Percentiles rank a stretch among this genome's conserved stretches.
These are phyloP conservation scores for Tricholaema leucomelas DNA, from an alignment of 2,113 vertebrate genomes.

Conservation along the genomic window DNA sequence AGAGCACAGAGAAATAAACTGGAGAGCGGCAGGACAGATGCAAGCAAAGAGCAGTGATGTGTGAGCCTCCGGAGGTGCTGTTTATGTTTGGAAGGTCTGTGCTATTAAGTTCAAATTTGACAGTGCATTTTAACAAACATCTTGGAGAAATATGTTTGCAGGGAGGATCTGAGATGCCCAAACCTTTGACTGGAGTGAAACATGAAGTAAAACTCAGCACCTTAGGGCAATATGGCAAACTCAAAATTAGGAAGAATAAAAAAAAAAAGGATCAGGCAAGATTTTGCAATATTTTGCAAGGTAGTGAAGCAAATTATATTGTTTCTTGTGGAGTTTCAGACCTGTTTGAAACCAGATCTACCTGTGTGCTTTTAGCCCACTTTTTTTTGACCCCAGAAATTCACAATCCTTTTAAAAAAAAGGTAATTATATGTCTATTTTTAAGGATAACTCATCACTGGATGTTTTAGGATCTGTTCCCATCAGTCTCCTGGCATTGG, in stretches of 20 bases:
- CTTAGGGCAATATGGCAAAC: not conserved
- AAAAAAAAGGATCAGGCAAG: not conserved
- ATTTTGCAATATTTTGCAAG: not conserved
- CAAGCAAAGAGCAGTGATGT: slow-evolving; percentile 17
- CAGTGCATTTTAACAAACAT: not conserved
- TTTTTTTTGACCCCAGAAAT: not conserved
- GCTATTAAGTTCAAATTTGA: slow-evolving; percentile 19
- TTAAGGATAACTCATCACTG: not conserved
- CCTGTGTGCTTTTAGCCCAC: not conserved
- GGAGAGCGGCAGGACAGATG: slow-evolving; percentile 44
- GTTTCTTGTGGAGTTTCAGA: not conserved
- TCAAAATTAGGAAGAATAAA: not conserved
- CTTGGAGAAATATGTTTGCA: not conserved
- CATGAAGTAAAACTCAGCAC: not conserved
- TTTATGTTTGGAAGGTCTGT: not conserved
- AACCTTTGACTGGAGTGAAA: not conserved
- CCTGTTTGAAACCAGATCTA: not conserved
- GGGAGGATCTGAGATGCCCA: not conserved
- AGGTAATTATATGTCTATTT: not conserved
- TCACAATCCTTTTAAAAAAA: not conserved
- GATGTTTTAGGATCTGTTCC: not conserved
- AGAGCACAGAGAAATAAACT: slow-evolving; percentile 30
- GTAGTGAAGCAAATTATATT: not conserved
- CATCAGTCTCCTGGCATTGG: not conserved
- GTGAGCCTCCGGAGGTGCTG: slow-evolving; percentile 51